Evolutionary conservation across 1,140 invertebrate genomes (phyloP).

Genomic region (Hermetia illucens): DNA sequence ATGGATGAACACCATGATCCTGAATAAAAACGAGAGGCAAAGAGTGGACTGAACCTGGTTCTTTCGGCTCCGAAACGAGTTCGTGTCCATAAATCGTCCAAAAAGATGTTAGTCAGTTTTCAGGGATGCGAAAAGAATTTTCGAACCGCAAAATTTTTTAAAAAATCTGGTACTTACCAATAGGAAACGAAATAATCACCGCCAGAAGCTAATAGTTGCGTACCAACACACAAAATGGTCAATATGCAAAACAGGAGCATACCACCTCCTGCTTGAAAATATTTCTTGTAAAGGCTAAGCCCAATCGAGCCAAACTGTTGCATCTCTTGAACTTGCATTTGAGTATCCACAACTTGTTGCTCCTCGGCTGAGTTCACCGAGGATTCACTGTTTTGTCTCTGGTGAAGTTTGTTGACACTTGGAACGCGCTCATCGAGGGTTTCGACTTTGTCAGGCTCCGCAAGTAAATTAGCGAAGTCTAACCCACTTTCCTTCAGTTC

Average conservation of each 20-base stretch:
- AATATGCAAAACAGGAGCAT: constrained; percentile 35
- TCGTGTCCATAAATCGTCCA: too few species aligned
- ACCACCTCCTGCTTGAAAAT: constrained; percentile 43
- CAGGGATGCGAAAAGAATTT: too few species aligned
- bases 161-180: constrained; percentile 35
- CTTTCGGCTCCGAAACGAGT: too few species aligned
- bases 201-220: constrained; percentile 48
- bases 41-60: too few species aligned
- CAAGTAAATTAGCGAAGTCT: constrained; percentile 47
- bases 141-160: not conserved
- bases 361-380: constrained; percentile 42
- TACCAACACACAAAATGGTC: constrained; percentile 35
- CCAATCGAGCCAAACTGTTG: constrained; percentile 41
- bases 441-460: constrained; percentile 32
- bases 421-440: constrained; percentile 19
- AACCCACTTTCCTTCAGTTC: constrained; percentile 43
- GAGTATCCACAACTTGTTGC: constrained; percentile 28
- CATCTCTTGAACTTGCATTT: constrained; percentile 36
- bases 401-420: constrained; percentile 17
- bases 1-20: too few species aligned
- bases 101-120: too few species aligned
- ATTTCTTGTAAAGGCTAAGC: constrained; percentile 39
- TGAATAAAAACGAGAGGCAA: too few species aligned
- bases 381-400: constrained; percentile 31
- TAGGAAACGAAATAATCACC: constrained; percentile 52